Evolutionary conservation across 2,888 invertebrate species (phyloP).

Genomic region (Elmis aenea): DNA sequence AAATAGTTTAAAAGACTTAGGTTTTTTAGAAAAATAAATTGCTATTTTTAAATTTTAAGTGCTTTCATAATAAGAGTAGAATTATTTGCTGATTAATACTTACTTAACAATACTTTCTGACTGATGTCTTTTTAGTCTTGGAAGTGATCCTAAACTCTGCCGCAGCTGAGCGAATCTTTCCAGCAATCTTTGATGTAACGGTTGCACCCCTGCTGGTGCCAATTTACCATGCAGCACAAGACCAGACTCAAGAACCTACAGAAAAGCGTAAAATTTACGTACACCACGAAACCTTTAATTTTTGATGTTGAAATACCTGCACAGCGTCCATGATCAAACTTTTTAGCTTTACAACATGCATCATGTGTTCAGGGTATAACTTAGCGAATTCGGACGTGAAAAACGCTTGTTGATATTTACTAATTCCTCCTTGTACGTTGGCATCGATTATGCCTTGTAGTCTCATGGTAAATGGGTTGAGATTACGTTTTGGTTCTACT

Average conservation of each 20-base stretch:
- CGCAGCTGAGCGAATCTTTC: slow-evolving; percentile 83
- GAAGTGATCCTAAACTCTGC: slow-evolving; percentile 66
- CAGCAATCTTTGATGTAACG: slow-evolving; percentile 81
- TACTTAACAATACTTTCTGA: slow-evolving; percentile 79
- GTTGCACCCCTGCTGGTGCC: slow-evolving; percentile 84
- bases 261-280: not conserved
- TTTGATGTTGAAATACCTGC: slow-evolving; percentile 44
- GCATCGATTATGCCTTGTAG: slow-evolving; percentile 89
- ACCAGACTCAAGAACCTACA: slow-evolving; percentile 68
- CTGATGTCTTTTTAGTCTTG: slow-evolving; percentile 61
- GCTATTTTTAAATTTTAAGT: slow-evolving; percentile 4
- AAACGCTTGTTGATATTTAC: slow-evolving; percentile 94
- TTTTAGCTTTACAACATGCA: slow-evolving; percentile 57
- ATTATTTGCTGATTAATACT: slow-evolving; percentile 38
- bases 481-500: slow-evolving; percentile 74
- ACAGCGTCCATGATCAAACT: slow-evolving; percentile 71
- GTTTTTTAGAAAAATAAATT: not conserved
- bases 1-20: too few species aligned
- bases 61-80: not conserved
- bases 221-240: slow-evolving; percentile 78
- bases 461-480: slow-evolving; percentile 90
- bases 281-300: slow-evolving; percentile 1
- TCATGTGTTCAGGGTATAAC: slow-evolving; percentile 55
- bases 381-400: slow-evolving; percentile 73
- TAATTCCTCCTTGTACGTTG: slow-evolving; percentile 91